A percentile compares a stretch with the other conserved stretches of the same genome.
phyloP scores from a whole-genome alignment of 92 coral and sea anemone genomes.

The Siderastrea siderea region DNA sequence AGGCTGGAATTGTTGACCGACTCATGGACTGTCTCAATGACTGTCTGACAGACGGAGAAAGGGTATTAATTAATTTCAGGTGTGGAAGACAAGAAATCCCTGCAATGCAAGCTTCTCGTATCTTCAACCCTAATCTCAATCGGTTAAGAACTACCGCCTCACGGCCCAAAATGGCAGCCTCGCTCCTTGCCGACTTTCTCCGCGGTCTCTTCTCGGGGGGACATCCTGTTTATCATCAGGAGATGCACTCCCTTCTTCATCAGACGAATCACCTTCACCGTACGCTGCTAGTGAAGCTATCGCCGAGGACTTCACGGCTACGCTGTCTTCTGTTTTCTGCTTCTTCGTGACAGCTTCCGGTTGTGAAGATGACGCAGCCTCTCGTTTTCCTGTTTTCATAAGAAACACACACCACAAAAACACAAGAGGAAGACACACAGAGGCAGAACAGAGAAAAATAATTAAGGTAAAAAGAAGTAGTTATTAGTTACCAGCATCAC shows the following conservation, averaged over 20 bases:
- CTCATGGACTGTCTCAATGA: neutral
- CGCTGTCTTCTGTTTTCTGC: constrained; percentile 55
- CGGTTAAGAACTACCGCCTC: constrained; percentile 16
- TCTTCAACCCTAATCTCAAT: neutral
- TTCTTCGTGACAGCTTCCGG: constrained; percentile 60
- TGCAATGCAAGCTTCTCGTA: neutral
- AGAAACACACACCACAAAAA: constrained; percentile 26
- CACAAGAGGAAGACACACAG: neutral
- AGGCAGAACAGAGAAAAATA: neutral
- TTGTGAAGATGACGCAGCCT: constrained; percentile 10
- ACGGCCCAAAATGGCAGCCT: constrained; percentile 88
- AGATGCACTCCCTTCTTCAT: constrained; percentile 69
- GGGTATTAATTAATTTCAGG: neutral
- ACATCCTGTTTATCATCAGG: constrained; percentile 36
- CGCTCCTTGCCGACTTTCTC: constrained; percentile 20
- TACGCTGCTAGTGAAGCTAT: constrained; percentile 75
- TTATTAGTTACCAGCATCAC: constrained; percentile 49
- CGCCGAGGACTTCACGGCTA: constrained; percentile 39
- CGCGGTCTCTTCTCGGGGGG: neutral
- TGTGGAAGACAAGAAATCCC: neutral
- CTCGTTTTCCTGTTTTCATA: constrained; percentile 39
- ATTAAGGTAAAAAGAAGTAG: constrained; percentile 2
- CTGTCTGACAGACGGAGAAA: neutral
- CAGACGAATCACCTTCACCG: constrained; percentile 82
- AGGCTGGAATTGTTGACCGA: too few relatives aligned